These are phyloP conservation scores for Hyles lineata DNA, from an alignment of 2,888 invertebrate species.

Conservation along the genomic window DNA sequence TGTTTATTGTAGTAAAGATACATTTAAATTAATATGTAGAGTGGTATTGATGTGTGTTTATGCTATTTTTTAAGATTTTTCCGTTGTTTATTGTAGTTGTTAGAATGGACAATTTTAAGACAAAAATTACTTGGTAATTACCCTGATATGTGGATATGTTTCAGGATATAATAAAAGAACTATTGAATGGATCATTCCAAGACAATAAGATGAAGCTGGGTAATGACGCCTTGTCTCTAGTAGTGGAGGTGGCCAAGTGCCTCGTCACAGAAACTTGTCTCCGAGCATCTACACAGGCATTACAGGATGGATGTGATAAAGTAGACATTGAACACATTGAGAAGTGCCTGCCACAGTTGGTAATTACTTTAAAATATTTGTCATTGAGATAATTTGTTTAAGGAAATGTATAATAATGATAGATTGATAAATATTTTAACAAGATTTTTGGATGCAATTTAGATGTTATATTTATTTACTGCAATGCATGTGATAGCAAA, in stretches of 20 bases:
- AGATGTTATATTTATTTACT: no score
- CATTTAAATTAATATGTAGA: no score
- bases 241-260: constrained; percentile 81
- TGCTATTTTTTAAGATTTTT: no score
- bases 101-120: neutral
- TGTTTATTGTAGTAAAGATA: no score
- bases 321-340: constrained; percentile 84
- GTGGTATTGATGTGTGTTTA: no score
- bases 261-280: constrained; percentile 83
- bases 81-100: no score
- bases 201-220: constrained; percentile 84
- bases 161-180: constrained; percentile 83
- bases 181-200: constrained; percentile 78
- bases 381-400: neutral
- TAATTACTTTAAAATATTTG: constrained; percentile 50
- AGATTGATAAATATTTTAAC: no score
- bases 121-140: neutral
- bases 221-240: constrained; percentile 81
- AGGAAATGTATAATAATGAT: no score
- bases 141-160: constrained; percentile 23
- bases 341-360: constrained; percentile 83
- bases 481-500: no score
- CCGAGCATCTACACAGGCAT: constrained; percentile 80
- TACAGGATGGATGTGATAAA: constrained; percentile 71
- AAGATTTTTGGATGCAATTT: no score